phyloP scores from a whole-genome alignment of 2,797 vertebrate genomes.

The Lycodopsis pacificus region DNA sequence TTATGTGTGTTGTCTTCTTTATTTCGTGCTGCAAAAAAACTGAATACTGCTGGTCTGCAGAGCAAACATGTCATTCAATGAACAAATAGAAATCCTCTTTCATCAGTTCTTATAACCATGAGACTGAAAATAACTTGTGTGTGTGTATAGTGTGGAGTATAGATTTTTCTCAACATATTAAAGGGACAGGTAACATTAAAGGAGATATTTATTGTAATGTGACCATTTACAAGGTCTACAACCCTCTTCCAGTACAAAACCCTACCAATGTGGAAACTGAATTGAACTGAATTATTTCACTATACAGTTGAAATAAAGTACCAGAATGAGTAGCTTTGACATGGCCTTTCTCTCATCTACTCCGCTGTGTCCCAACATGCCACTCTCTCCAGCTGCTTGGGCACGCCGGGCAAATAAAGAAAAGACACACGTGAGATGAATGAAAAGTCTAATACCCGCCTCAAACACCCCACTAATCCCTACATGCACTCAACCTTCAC shows the following conservation, averaged over 20 bases:
- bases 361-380: background rate
- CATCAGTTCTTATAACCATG: background rate
- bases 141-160: background rate
- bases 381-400: constrained; percentile 45
- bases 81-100: background rate
- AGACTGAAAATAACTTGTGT: too few relatives aligned
- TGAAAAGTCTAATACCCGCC: constrained; percentile 68
- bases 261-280: background rate
- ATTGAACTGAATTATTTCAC: constrained; percentile 9
- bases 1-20: background rate
- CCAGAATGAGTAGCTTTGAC: constrained; percentile 11
- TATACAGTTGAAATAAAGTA: constrained; percentile 7
- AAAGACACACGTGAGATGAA: constrained; percentile 65
- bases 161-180: constrained; percentile 3
- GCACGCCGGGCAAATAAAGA: constrained; percentile 54
- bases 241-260: background rate
- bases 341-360: constrained; percentile 5
- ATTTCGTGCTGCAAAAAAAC: constrained; percentile 1
- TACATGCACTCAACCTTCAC: constrained; percentile 66
- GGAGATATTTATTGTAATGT: background rate
- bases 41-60: background rate
- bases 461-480: constrained; percentile 74
- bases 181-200: background rate
- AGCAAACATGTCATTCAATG: background rate
- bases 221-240: background rate